Evolutionary conservation across 2,797 vertebrate species (phyloP).

Genomic region (Decapterus maruadsi): DNA sequence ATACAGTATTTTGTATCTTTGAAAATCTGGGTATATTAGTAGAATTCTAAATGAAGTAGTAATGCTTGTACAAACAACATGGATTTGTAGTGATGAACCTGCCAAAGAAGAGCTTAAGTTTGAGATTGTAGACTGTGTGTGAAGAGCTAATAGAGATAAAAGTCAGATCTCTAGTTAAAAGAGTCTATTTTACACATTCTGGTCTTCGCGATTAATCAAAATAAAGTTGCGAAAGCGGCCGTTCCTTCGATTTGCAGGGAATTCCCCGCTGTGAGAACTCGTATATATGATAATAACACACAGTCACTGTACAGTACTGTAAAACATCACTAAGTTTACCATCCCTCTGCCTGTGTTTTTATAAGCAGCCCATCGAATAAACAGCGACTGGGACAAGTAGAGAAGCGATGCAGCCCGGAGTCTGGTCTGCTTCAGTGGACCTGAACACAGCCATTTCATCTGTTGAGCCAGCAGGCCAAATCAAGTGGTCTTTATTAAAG

Average conservation of each 20-base stretch:
- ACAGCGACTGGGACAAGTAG: slow-evolving; percentile 40
- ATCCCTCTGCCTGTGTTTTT: slow-evolving; percentile 23
- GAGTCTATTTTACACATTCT: slow-evolving; percentile 12
- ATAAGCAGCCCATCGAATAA: slow-evolving; percentile 68
- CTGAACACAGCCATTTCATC: slow-evolving; percentile 75
- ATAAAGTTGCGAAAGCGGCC: neutral
- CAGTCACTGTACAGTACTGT: slow-evolving; percentile 6
- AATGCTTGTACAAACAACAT: slow-evolving; percentile 16
- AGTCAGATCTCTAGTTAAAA: neutral
- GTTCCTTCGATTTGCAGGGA: neutral
- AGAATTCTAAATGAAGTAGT: slow-evolving; percentile 6
- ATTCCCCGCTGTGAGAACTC: neutral
- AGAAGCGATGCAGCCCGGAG: slow-evolving; percentile 44
- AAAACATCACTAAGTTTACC: slow-evolving; percentile 20
- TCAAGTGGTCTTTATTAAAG: slow-evolving; percentile 82
- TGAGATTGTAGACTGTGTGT: neutral
- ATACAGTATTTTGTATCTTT: neutral
- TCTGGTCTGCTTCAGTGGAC: slow-evolving; percentile 72
- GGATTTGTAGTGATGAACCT: slow-evolving; percentile 20
- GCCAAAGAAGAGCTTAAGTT: slow-evolving; percentile 27
- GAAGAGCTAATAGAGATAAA: slow-evolving; percentile 3
- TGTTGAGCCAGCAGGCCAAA: slow-evolving; percentile 77
- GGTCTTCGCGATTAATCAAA: neutral
- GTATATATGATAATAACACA: neutral
- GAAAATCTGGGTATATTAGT: neutral